phyloP scores from a whole-genome alignment of 2,797 vertebrate species.

The Macropodus opercularis region DNA sequence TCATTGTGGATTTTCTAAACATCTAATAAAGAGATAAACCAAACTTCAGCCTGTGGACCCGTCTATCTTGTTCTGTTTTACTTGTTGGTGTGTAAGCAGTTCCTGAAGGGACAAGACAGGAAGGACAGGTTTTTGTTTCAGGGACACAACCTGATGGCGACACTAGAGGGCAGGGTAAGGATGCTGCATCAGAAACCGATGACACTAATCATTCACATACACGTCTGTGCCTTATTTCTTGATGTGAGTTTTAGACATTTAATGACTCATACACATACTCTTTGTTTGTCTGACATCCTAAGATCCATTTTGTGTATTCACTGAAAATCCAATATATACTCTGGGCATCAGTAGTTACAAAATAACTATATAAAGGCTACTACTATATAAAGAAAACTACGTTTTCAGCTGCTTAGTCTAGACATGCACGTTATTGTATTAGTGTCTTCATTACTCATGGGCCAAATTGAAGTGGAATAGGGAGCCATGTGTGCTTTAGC shows the following conservation, averaged over 20 bases:
- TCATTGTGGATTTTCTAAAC: constrained; percentile 99
- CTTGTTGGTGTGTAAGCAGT: neutral
- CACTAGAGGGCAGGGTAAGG: constrained; percentile 61
- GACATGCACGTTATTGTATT: no score
- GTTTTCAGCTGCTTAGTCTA: no score
- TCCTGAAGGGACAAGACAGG: neutral
- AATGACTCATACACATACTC: neutral
- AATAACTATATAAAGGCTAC: no score
- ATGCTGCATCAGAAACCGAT: neutral
- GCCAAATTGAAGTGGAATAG: no score
- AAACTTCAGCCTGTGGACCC: constrained; percentile 43
- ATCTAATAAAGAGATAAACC: constrained; percentile 96
- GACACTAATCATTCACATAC: neutral
- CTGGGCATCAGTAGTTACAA: neutral
- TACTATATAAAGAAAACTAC: no score
- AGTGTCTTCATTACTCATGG: no score
- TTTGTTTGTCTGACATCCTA: no score
- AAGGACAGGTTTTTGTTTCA: neutral
- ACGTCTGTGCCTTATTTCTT: neutral
- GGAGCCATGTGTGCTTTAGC: no score
- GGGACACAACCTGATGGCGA: constrained; percentile 7
- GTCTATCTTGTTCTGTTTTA: neutral
- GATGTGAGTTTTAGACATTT: neutral
- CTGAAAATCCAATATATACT: no score
- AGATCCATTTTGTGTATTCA: no score